phyloP scores from a whole-genome alignment of 2,113 vertebrate species.

The Lepidothrix coronata region DNA sequence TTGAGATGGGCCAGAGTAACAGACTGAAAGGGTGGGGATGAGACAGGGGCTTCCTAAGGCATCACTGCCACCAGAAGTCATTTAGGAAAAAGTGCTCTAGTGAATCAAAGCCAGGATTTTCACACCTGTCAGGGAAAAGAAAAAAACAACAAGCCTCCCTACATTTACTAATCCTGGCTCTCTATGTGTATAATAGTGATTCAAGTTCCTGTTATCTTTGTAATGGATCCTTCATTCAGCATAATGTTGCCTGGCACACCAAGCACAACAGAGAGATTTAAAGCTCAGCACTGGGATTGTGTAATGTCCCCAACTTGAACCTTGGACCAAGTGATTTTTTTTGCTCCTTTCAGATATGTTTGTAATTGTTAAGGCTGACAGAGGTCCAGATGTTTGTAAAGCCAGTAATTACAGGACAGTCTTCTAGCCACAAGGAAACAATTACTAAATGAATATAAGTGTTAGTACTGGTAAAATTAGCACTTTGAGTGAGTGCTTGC shows the following conservation, averaged over 20 bases:
- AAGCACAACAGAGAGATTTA: not conserved
- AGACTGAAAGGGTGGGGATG: not conserved
- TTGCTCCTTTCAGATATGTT: not conserved
- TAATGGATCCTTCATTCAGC: not conserved
- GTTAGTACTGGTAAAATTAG: not conserved
- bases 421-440: not conserved
- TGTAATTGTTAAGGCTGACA: not conserved
- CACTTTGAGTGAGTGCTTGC: not conserved
- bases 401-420: not conserved
- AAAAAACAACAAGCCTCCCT: not conserved
- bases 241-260: not conserved
- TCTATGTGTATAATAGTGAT: not conserved
- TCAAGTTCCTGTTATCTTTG: not conserved
- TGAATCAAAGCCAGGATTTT: not conserved
- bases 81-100: not conserved
- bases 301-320: not conserved
- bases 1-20: fast-evolving
- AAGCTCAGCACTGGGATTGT: not conserved
- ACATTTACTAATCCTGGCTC: not conserved
- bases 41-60: not conserved
- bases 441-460: not conserved
- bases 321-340: not conserved
- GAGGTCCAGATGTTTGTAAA: not conserved
- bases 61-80: not conserved
- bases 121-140: not conserved